A percentile compares a stretch with the other conserved stretches of the same genome.
These are phyloP conservation scores for Boloria selene DNA, from an alignment of 2,888 invertebrate genomes.

Conservation along the genomic window DNA sequence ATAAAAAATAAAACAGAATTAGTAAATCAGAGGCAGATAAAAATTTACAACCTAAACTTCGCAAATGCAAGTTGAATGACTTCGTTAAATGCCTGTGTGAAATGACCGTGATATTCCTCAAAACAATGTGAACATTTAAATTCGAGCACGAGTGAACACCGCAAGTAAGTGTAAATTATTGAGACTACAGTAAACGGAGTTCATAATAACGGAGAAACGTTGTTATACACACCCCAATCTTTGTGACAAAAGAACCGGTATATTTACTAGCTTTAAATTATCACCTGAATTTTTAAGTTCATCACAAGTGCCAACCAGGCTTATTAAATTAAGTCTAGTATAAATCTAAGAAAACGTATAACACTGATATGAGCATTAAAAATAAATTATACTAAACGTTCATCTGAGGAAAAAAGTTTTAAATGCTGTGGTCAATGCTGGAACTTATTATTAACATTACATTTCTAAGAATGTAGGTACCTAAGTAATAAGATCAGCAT, in stretches of 20 bases:
- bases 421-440: too few relatives aligned
- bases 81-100: conserved; percentile 37
- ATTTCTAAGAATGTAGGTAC: too few relatives aligned
- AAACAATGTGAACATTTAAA: conserved; percentile 56
- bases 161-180: conserved; percentile 57
- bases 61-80: conserved; percentile 46
- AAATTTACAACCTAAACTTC: conserved; percentile 30
- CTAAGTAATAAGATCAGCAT: too few relatives aligned
- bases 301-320: conserved; percentile 9
- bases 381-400: too few relatives aligned
- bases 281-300: conserved; percentile 52
- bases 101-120: conserved; percentile 46
- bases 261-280: conserved; percentile 56
- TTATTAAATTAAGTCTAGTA: too few relatives aligned
- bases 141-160: conserved; percentile 50
- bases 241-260: conserved; percentile 52
- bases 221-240: conserved; percentile 54
- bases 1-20: neutral
- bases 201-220: conserved; percentile 49
- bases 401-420: too few relatives aligned
- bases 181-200: conserved; percentile 52
- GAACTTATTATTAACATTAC: too few relatives aligned
- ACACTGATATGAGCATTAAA: too few relatives aligned
- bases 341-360: too few relatives aligned
- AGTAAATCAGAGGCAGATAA: conserved; percentile 17